Evolutionary conservation across 2,113 vertebrate species (phyloP), one percentile per base, ranked within the genome.

Genomic region (Paradisaea rubra): DNA sequence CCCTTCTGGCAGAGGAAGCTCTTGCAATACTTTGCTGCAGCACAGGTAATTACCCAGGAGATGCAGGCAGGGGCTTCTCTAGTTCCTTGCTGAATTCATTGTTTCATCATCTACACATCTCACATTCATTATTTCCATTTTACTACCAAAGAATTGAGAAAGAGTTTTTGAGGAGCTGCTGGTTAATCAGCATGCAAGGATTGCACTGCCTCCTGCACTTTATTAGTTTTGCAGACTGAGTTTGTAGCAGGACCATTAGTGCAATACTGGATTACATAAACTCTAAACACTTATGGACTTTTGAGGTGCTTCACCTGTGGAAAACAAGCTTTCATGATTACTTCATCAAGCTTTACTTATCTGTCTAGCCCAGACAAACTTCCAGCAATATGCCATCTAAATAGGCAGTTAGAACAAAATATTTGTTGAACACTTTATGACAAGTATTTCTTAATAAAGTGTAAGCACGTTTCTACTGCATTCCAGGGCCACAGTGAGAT

Each of bases 51-150:
- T 91, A 88, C 70, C 63, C 13, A 4, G 77, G 81, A 86, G 77
- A 68, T 68, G 39, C 35, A 83, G 78, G 74, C 52, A 52, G 50
- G 37, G 87, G 37, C 20, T 61, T 93, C 45, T 94, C 64, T 71
- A 81, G 56, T 66, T 95, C 88, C 69, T 93, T 88, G 68, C 49
- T 68, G 78, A 93, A 87, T 87, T 91, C 72, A 69, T 4, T 66
- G 65, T 89, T 88, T 89, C 50, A 72, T 86, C 50, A 50, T 77
- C 19, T 31, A 52, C 35, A 85, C 54, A 72, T 53, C 37, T 82
- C 84, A 76, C 54, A 70, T 78, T 91, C 86, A 86, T 93, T 88
- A 21, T 95, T 94, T 95, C 53, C 13, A n/a, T 83, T 95, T 92
- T 59, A 64, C 28, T 66, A 72, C 50, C 10, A 71, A 85, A 47